Evolutionary conservation across 2,888 invertebrate genomes (phyloP).

Genomic region (Sesia apiformis): DNA sequence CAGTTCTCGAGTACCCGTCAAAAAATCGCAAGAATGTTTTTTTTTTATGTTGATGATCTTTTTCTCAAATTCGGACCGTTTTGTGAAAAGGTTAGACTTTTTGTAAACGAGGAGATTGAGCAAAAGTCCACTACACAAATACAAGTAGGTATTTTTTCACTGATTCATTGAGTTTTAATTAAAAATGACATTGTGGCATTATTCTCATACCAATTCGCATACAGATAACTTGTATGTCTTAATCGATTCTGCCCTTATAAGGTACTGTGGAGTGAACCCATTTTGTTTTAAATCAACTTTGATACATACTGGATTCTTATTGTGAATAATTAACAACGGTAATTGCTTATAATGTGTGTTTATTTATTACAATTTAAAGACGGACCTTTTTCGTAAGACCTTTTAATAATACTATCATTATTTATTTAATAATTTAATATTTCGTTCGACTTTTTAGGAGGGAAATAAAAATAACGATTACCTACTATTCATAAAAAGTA

Average conservation of each 20-base stretch:
- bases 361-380: neutral
- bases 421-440: too few relatives aligned
- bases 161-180: slow-evolving; percentile 8
- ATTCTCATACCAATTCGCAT: slow-evolving; percentile 5
- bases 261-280: neutral
- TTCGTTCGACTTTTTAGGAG: neutral
- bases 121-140: too few relatives aligned
- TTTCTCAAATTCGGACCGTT: too few relatives aligned
- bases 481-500: too few relatives aligned
- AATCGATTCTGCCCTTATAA: slow-evolving; percentile 9
- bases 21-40: too few relatives aligned
- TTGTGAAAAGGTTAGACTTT: too few relatives aligned
- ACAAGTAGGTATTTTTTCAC: neutral
- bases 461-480: neutral
- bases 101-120: too few relatives aligned
- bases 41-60: too few relatives aligned
- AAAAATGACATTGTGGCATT: slow-evolving; percentile 9
- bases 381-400: neutral
- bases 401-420: too few relatives aligned
- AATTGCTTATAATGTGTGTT: neutral
- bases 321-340: neutral
- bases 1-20: too few relatives aligned
- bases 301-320: neutral
- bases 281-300: neutral
- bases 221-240: slow-evolving; percentile 5